These are phyloP conservation scores for Drosophila insularis DNA, from an alignment of 1,140 invertebrate species.

Conservation along the genomic window DNA sequence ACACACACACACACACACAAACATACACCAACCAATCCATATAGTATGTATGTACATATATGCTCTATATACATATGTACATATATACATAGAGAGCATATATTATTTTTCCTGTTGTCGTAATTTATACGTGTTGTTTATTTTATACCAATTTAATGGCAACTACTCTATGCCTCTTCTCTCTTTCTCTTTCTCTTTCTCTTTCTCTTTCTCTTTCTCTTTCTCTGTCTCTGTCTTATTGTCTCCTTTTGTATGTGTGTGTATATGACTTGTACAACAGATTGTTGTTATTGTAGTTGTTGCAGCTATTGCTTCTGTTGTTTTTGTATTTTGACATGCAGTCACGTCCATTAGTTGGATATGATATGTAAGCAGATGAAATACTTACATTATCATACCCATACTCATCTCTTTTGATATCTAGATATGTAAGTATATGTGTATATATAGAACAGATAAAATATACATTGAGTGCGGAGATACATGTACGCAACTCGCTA, in stretches of 20 bases:
- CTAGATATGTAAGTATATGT: no score
- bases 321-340: slow-evolving; percentile 41
- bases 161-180: slow-evolving; percentile 44
- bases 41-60: slow-evolving; percentile 3
- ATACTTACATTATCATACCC: background rate
- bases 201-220: no score
- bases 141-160: slow-evolving; percentile 78
- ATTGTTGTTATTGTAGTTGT: background rate
- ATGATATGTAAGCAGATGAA: slow-evolving; percentile 4
- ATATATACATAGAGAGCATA: background rate
- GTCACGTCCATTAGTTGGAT: slow-evolving; percentile 23
- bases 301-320: background rate
- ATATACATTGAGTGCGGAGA: no score
- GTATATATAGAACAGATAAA: no score
- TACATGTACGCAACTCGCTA: background rate
- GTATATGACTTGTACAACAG: slow-evolving; percentile 30
- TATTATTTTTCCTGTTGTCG: slow-evolving; percentile 44
- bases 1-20: background rate
- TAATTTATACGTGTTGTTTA: slow-evolving; percentile 79
- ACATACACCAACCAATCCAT: background rate
- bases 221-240: background rate
- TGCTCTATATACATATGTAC: no score
- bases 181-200: no score
- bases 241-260: slow-evolving; percentile 5
- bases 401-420: background rate